Conservation (phyloP, 2,113 vertebrate genomes). For the Megaptera novaeangliae region DNA sequence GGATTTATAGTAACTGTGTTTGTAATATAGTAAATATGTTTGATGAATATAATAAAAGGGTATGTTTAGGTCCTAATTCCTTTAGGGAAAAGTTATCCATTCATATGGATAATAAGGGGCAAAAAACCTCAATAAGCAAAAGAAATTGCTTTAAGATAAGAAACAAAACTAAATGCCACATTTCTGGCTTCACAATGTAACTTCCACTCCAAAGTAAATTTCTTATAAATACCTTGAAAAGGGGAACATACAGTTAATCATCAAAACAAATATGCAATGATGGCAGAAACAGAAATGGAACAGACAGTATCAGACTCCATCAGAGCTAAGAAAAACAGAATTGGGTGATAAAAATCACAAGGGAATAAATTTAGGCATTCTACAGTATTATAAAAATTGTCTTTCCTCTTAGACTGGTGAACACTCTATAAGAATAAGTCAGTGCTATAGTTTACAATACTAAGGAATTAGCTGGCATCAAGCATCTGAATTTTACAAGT, state of each 20-base stretch:
- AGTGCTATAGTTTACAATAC: background rate
- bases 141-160: slow-evolving; percentile 9
- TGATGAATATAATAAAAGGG: background rate
- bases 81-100: background rate
- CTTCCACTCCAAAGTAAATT: background rate
- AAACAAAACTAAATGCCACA: background rate
- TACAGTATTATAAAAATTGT: background rate
- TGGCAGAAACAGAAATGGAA: background rate
- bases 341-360: background rate
- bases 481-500: background rate
- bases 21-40: background rate
- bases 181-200: background rate
- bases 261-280: background rate
- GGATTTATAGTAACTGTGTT: background rate
- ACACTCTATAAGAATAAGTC: background rate
- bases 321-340: background rate
- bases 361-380: background rate
- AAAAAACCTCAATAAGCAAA: background rate
- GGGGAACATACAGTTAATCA: background rate
- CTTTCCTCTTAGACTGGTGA: background rate
- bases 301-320: background rate
- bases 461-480: background rate
- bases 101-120: background rate
- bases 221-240: background rate
- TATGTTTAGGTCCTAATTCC: background rate